Conservation (phyloP, 2,113 vertebrate genomes). For the Climacteris rufus region DNA sequence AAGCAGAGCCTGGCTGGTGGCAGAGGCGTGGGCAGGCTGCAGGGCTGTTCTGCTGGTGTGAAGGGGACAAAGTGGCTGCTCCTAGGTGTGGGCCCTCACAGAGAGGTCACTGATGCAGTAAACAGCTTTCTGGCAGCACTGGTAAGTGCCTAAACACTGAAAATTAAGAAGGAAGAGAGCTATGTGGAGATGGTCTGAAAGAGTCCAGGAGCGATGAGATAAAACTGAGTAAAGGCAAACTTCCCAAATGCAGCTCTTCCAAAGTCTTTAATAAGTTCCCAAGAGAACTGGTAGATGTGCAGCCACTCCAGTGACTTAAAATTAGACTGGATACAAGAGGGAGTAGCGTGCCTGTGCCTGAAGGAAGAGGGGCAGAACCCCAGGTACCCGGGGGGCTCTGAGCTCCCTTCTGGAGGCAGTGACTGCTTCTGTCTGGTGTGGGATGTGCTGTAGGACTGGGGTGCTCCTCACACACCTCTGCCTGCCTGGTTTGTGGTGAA, state of each 20-base stretch:
- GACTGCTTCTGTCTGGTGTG: not conserved
- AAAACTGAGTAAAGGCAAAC: not conserved
- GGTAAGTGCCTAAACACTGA: not conserved
- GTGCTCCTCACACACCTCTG: not conserved
- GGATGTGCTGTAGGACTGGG: not conserved
- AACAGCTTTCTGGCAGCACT: fast-evolving
- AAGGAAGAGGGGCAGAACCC: not conserved
- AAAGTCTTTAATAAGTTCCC: constrained; percentile 32
- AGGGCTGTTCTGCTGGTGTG: fast-evolving
- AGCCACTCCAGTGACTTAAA: not conserved
- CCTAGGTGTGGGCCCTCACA: fast-evolving
- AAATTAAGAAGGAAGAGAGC: not conserved
- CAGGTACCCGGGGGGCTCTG: not conserved
- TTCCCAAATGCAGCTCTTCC: not conserved
- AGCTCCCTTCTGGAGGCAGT: not conserved
- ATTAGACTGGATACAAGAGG: not conserved
- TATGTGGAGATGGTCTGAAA: not conserved
- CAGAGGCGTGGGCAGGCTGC: fast-evolving
- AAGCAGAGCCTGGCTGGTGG: fast-evolving
- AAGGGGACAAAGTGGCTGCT: fast-evolving
- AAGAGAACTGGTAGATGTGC: not conserved
- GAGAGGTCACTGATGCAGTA: not conserved
- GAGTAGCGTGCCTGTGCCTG: not conserved
- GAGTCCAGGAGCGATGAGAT: not conserved
- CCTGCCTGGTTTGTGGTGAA: not conserved